Conservation (phyloP, 2,888 invertebrate genomes). For the Acronicta aceris region DNA sequence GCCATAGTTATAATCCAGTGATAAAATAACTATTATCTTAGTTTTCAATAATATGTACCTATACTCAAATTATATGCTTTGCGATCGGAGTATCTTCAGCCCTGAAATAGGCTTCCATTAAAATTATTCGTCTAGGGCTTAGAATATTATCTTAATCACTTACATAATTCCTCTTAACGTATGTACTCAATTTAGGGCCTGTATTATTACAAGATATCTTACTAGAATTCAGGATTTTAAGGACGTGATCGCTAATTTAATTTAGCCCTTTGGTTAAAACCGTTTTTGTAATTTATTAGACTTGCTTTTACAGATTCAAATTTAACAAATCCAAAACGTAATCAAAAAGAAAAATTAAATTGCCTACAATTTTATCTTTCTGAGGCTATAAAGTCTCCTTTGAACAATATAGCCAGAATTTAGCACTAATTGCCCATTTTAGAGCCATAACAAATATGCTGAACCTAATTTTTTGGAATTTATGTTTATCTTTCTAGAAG, state of each 20-base stretch:
- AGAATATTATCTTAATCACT: constrained; percentile 16
- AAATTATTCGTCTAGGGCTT: constrained; percentile 3
- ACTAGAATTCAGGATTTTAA: constrained; percentile 18
- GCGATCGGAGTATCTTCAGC: constrained; percentile 8
- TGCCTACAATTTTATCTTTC: too few relatives aligned
- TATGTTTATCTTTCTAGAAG: too few relatives aligned
- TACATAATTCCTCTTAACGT: constrained; percentile 21
- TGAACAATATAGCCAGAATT: too few relatives aligned
- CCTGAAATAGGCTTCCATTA: constrained; percentile 1
- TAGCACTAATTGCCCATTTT: too few relatives aligned
- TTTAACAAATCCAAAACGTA: background rate
- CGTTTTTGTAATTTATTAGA: too few relatives aligned
- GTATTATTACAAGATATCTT: constrained; percentile 7
- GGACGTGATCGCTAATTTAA: background rate
- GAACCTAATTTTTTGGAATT: too few relatives aligned
- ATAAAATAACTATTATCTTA: background rate
- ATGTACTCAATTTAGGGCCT: constrained; percentile 16
- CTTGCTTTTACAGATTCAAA: too few relatives aligned
- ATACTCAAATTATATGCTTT: constrained; percentile 3
- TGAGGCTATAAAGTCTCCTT: too few relatives aligned
- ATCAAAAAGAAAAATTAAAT: background rate
- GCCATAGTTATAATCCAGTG: too few relatives aligned
- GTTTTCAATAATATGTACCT: background rate
- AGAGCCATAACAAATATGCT: too few relatives aligned
- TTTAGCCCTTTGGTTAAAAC: background rate